Evolutionary conservation across 2,888 invertebrate genomes (phyloP).

Genomic region (Eristalinus sepulchralis): DNA sequence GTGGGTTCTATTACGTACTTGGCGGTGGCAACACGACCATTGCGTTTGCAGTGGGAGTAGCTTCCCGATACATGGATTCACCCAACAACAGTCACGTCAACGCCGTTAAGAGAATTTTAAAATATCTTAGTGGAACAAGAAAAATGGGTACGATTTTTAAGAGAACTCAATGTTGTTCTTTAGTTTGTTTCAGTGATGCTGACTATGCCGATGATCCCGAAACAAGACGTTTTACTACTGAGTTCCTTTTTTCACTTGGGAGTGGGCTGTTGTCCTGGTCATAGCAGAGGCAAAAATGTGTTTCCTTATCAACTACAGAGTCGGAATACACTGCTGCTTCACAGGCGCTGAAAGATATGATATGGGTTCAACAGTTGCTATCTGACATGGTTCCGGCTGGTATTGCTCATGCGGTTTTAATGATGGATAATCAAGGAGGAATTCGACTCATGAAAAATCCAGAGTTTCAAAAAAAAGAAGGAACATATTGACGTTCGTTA

Average conservation of each 20-base stretch:
- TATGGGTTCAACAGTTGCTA: not conserved
- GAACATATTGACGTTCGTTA: too few species aligned
- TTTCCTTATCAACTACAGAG: too few species aligned
- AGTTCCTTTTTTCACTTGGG: too few species aligned
- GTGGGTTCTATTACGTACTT: too few species aligned
- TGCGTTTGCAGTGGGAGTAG: not conserved
- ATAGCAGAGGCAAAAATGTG: not conserved
- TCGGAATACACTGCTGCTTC: too few species aligned
- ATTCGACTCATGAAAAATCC: too few species aligned
- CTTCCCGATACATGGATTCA: slow-evolving; percentile 9
- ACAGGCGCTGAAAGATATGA: too few species aligned
- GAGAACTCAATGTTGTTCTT: not conserved
- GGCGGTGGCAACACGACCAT: too few species aligned
- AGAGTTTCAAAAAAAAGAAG: too few species aligned
- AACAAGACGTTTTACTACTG: too few species aligned
- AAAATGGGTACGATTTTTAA: slow-evolving; percentile 14
- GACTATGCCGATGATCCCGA: too few species aligned
- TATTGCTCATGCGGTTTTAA: not conserved
- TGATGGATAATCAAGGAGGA: slow-evolving; percentile 8
- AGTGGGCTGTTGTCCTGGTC: not conserved
- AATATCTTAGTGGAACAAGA: slow-evolving; percentile 21
- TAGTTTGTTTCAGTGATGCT: slow-evolving; percentile 19
- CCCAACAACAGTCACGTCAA: slow-evolving; percentile 17
- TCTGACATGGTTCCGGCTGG: slow-evolving; percentile 7
- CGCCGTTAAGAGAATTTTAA: slow-evolving; percentile 22